Conservation (phyloP, 2,113 vertebrate genomes). For the Tricholaema leucomelas region DNA sequence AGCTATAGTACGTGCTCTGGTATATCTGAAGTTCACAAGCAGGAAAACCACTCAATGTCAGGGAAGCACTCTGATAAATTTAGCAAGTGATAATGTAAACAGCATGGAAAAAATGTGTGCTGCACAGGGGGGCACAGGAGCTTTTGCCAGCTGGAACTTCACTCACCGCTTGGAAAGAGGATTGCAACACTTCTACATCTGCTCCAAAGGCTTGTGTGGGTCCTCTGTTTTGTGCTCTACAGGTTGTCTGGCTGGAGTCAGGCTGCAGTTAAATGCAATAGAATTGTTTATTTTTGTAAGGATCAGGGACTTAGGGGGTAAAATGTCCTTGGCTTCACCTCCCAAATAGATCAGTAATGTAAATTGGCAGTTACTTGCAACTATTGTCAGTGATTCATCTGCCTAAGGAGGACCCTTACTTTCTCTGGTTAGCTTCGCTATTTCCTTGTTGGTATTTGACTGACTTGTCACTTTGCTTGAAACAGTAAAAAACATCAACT, state of each 20-base stretch:
- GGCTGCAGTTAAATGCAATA: neutral
- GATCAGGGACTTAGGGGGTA: neutral
- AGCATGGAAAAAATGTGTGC: slow-evolving; percentile 35
- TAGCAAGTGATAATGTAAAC: slow-evolving; percentile 41
- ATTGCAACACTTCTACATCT: neutral
- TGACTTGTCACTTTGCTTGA: neutral
- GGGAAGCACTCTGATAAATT: slow-evolving; percentile 37
- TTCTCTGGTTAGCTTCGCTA: neutral
- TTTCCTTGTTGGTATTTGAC: neutral
- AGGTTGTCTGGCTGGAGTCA: neutral
- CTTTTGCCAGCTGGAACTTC: neutral
- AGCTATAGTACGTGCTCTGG: neutral
- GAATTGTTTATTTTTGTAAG: slow-evolving; percentile 18
- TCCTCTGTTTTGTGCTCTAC: neutral
- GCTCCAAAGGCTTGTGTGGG: neutral
- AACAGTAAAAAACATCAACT: slow-evolving; percentile 13
- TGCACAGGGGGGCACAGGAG: neutral
- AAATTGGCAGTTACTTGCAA: neutral
- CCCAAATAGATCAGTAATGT: neutral
- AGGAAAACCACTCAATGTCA: neutral
- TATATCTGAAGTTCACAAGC: neutral
- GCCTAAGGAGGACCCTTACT: neutral
- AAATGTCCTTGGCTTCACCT: slow-evolving; percentile 19
- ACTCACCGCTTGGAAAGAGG: neutral
- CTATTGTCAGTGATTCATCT: neutral